Evolutionary conservation across 2,113 vertebrate genomes (phyloP), one percentile per base, ranked within the genome.

Genomic region (Chaenocephalus aceratus): DNA sequence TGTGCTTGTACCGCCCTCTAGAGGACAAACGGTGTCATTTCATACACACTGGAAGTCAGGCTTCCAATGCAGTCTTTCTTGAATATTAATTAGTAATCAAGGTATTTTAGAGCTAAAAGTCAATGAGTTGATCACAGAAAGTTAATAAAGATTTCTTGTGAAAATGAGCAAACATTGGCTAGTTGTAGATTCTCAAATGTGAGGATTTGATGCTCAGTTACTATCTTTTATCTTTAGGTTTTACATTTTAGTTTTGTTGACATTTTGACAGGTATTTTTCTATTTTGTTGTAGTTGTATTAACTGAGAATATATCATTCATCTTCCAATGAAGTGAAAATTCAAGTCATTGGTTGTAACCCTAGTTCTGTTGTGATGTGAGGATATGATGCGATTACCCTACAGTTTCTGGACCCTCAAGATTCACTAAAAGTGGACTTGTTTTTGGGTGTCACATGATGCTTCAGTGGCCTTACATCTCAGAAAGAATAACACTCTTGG

Each of bases 1-100:
- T 49, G 21, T 3, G 48, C 4, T 0, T 82, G 21, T 6, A 60
- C 13, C 1, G 4, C 80, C 85, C 67, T 64, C 89, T 84, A 60
- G 36, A 14, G 91, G 75, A 18, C 52, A 63, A 59, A 26, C 18
- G 0, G 5, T 18, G 64, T 62, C 8, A 52, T 30, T 13, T 41
- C 34, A 36, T 11, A 4, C 18, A 11, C 23, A 23, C 34, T n/a
- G 15, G 64, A 21, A 8, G 64, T 72, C 61, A 68, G 34, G 26
- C 49, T 66, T 13, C 51, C n/a, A 45, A 54, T 21, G 44, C 57
- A n/a, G 4, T 23, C 14, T 23, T 5, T 51, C 6, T 11, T 41
- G 36, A 36, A 3, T 34, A 34, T 14, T 1, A 21, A 34, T 2
- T 13, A 10, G 21, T 45, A 14, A 72, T 49, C 68, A 10, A 0